Conservation (phyloP, 2,888 invertebrate genomes). For the Agonopterix arenella region DNA sequence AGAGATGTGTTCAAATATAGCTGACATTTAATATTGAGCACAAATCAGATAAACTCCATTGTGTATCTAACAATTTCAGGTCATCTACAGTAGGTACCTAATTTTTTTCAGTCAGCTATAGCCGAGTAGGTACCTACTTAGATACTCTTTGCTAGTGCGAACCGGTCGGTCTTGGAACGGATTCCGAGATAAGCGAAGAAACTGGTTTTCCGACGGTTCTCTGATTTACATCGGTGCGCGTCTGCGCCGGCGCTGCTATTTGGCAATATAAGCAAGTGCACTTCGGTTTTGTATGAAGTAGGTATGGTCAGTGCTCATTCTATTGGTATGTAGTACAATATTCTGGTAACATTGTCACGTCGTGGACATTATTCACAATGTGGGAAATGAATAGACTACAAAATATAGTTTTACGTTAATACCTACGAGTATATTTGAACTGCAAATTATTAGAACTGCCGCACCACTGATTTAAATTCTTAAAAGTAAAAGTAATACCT, state of each 20-base stretch:
- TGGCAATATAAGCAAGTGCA: conserved; percentile 46
- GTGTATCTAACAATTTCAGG: conserved; percentile 11
- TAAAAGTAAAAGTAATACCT: no score
- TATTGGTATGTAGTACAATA: not conserved
- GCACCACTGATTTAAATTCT: no score
- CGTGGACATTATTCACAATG: no score
- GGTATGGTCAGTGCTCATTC: not conserved
- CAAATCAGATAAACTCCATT: conserved; percentile 15
- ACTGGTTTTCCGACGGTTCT: conserved; percentile 37
- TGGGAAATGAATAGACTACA: no score
- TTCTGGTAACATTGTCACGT: no score
- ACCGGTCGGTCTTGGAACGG: conserved; percentile 51
- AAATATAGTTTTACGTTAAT: no score
- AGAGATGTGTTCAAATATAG: not conserved
- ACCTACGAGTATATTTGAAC: no score
- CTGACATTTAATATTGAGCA: conserved; percentile 16
- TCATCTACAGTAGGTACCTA: conserved; percentile 12
- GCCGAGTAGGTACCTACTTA: conserved; percentile 13
- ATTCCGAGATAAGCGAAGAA: conserved; percentile 35
- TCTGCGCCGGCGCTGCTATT: conserved; percentile 31
- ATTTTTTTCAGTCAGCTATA: conserved; percentile 25
- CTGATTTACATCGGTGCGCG: conserved; percentile 15
- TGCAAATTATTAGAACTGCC: no score
- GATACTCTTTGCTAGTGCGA: conserved; percentile 16
- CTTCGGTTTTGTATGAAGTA: not conserved